Evolutionary conservation across 2,113 vertebrate genomes (phyloP).

Genomic region (Bufo bufo): DNA sequence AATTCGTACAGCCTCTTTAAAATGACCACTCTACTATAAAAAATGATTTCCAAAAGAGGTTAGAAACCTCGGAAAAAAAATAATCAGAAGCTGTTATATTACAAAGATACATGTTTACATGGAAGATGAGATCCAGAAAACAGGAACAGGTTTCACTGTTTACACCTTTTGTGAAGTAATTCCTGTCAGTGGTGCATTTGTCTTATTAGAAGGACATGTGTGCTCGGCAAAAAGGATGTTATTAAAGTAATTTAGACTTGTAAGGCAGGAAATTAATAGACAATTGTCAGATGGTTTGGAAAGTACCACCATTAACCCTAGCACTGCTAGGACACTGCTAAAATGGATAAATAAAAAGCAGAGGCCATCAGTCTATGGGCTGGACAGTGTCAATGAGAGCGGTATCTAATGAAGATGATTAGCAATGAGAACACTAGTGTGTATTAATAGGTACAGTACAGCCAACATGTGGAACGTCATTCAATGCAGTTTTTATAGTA

Average conservation of each 20-base stretch:
- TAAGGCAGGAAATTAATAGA: constrained; percentile 54
- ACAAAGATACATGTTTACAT: neutral
- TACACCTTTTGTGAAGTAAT: constrained; percentile 51
- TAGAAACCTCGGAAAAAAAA: too few species aligned
- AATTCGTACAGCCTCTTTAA: neutral
- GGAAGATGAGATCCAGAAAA: constrained; percentile 50
- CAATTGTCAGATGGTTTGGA: constrained; percentile 48
- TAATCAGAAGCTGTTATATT: neutral
- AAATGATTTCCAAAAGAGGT: neutral
- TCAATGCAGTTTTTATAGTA: too few species aligned
- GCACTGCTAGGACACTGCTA: neutral
- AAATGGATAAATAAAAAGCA: neutral
- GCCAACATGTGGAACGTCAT: too few species aligned
- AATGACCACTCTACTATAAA: neutral
- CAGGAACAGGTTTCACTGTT: constrained; percentile 45
- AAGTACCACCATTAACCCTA: constrained; percentile 23
- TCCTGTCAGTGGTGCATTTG: constrained; percentile 46
- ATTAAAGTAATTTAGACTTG: constrained; percentile 52
- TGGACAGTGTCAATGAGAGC: neutral
- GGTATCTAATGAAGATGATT: neutral
- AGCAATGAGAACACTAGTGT: neutral
- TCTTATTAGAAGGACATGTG: constrained; percentile 54
- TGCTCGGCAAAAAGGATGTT: constrained; percentile 51
- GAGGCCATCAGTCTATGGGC: neutral
- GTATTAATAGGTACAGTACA: neutral